phyloP scores from a whole-genome alignment of 1,140 invertebrate genomes.

The Sipha flava region DNA sequence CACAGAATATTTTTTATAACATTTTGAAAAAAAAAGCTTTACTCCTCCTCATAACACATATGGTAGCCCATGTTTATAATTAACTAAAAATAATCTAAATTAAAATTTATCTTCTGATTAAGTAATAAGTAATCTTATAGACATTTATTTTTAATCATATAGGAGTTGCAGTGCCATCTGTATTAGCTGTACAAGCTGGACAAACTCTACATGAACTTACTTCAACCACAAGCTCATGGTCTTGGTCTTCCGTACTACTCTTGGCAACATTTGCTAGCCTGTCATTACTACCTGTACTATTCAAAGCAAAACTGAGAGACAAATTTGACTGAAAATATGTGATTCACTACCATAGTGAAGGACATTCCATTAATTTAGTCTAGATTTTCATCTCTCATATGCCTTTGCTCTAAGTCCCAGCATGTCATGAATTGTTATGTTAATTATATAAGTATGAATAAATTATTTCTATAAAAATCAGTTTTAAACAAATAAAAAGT shows the following conservation, averaged over 20 bases:
- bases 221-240: conserved; percentile 80
- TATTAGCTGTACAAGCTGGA: conserved; percentile 94
- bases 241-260: conserved; percentile 73
- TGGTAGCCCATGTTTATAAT: too few relatives aligned
- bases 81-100: too few relatives aligned
- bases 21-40: too few relatives aligned
- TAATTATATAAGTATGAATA: background rate
- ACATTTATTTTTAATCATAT: conserved; percentile 48
- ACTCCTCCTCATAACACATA: too few relatives aligned
- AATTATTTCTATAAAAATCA: background rate
- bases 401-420: background rate
- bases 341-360: conserved; percentile 1
- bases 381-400: background rate
- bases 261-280: conserved; percentile 68
- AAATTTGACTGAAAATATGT: conserved; percentile 61
- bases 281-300: conserved; percentile 81
- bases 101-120: too few relatives aligned
- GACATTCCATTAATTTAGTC: conserved; percentile 16
- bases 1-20: too few relatives aligned
- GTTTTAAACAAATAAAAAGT: background rate
- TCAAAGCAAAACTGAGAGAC: conserved; percentile 72
- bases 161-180: conserved; percentile 95
- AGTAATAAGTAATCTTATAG: background rate
- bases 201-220: conserved; percentile 89
- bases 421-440: background rate